phyloP scores from a whole-genome alignment of 1,140 invertebrate species.

The Dinothrombium tinctorium region DNA sequence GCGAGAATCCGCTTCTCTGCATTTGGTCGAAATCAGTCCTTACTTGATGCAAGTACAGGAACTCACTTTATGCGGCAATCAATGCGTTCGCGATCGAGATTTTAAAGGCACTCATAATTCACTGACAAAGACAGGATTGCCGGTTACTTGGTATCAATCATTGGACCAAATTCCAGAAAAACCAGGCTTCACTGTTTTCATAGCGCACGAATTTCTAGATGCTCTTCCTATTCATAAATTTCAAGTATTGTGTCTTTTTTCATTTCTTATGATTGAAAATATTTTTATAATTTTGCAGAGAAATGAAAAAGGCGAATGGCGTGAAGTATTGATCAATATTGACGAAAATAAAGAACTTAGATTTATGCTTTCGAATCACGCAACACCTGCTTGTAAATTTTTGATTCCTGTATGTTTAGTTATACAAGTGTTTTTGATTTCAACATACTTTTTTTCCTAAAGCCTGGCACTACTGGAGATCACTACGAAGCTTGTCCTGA shows the following conservation, averaged over 20 bases:
- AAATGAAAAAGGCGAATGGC: conserved; percentile 14
- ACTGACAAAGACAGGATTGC: conserved; percentile 30
- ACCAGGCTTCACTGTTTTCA: conserved; percentile 47
- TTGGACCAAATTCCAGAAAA: conserved; percentile 8
- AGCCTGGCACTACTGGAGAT: conserved; percentile 18
- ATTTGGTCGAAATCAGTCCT: conserved; percentile 76
- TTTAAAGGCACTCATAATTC: conserved; percentile 16
- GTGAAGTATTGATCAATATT: conserved; percentile 16
- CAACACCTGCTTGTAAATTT: conserved; percentile 35
- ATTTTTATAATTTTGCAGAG: conserved; percentile 10
- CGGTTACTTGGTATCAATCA: conserved; percentile 54
- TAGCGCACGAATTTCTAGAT: conserved; percentile 97
- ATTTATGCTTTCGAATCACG: conserved; percentile 41
- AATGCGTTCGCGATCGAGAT: conserved; percentile 15
- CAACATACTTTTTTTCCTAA: too few relatives aligned
- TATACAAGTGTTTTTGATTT: too few relatives aligned
- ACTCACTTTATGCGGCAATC: conserved; percentile 37
- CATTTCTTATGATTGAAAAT: not conserved
- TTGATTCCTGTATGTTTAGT: conserved; percentile 20
- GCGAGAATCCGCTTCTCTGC: conserved; percentile 36
- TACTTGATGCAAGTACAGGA: conserved; percentile 50
- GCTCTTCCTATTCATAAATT: conserved; percentile 87
- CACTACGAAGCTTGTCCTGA: conserved; percentile 63
- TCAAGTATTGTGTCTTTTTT: conserved; percentile 20
- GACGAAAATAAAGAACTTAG: conserved; percentile 26